Percentiles rank a stretch among this genome's conserved stretches.
Evolutionary conservation across 2,113 vertebrate species (phyloP).

Genomic region (Ciconia maguari): DNA sequence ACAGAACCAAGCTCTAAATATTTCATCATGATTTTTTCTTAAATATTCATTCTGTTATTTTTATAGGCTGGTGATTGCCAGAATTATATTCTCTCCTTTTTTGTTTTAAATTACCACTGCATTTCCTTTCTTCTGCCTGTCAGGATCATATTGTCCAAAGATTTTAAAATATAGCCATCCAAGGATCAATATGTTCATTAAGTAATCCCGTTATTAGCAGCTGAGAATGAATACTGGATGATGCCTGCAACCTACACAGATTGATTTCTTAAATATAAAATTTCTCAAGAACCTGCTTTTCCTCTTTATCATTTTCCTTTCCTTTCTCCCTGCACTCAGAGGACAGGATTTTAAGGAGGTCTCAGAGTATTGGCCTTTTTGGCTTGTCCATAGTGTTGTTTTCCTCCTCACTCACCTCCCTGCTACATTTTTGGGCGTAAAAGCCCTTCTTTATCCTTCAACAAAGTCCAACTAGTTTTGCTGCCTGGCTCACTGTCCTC

Average conservation of each 20-base stretch:
- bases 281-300: not conserved
- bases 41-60: slow-evolving; percentile 10
- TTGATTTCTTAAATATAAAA: not conserved
- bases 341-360: not conserved
- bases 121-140: slow-evolving; percentile 14
- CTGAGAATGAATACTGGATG: not conserved
- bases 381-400: not conserved
- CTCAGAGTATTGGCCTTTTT: not conserved
- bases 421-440: not conserved
- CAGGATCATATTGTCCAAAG: not conserved
- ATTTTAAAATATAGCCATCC: not conserved
- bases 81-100: not conserved
- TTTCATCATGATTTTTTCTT: slow-evolving; percentile 19
- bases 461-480: not conserved
- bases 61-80: slow-evolving; percentile 11
- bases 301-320: not conserved
- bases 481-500: not conserved
- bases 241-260: not conserved
- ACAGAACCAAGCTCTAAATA: slow-evolving; percentile 35
- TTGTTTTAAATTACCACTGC: not conserved
- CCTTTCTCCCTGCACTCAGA: not conserved
- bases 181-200: not conserved
- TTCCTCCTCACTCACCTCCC: not conserved
- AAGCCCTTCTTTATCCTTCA: not conserved
- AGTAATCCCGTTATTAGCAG: not conserved